These are phyloP conservation scores for Dromius quadrimaculatus DNA, from an alignment of 2,888 invertebrate species.

Conservation along the genomic window DNA sequence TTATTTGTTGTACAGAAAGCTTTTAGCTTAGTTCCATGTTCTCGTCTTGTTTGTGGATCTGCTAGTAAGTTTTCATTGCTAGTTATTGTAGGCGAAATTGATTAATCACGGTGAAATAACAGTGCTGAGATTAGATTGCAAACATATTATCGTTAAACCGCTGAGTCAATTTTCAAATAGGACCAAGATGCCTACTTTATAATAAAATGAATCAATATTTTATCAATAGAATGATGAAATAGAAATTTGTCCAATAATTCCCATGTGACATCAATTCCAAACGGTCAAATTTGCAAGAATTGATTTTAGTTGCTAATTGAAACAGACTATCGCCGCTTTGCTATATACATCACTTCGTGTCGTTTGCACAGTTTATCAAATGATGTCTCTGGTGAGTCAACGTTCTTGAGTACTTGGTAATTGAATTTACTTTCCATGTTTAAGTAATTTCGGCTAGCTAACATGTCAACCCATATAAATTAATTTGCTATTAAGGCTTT, in stretches of 20 bases:
- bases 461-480: conserved; percentile 37
- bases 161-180: no score
- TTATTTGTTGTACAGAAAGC: conserved; percentile 22
- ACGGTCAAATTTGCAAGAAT: no score
- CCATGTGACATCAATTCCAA: no score
- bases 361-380: conserved; percentile 25
- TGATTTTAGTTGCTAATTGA: no score
- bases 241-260: no score
- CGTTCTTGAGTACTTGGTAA: conserved; percentile 41
- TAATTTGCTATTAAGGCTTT: conserved; percentile 28
- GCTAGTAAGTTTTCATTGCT: conserved; percentile 7
- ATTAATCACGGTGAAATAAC: conserved; percentile 10
- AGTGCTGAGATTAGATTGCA: no score
- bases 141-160: no score
- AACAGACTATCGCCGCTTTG: no score
- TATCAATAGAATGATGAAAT: no score
- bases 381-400: conserved; percentile 32
- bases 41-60: neutral
- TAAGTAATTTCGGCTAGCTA: conserved; percentile 36
- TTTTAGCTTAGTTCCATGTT: conserved; percentile 10
- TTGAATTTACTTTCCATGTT: conserved; percentile 39
- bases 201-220: no score
- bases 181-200: no score
- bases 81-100: conserved; percentile 15
- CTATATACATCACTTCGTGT: no score